phyloP scores from a whole-genome alignment of 2,797 vertebrate genomes.

The Okamejei kenojei region DNA sequence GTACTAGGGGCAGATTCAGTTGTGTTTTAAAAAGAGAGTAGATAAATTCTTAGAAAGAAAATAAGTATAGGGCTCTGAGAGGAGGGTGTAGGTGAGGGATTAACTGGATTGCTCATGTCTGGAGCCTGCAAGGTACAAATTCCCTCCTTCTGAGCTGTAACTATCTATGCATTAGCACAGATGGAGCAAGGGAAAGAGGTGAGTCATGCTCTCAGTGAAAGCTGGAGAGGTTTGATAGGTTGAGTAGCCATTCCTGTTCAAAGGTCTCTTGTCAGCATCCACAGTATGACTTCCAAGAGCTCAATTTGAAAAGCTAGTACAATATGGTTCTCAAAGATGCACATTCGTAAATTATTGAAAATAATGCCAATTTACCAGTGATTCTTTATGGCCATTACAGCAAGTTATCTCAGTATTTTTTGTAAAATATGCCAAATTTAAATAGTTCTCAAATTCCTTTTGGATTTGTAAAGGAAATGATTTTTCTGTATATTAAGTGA shows the following conservation, averaged over 20 bases:
- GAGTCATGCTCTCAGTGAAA: not conserved
- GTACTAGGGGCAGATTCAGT: no score
- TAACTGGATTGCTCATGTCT: no score
- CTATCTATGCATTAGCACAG: no score
- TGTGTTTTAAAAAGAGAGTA: no score
- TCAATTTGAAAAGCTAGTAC: not conserved
- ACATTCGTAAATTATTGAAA: not conserved
- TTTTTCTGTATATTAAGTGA: not conserved
- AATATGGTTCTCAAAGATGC: not conserved
- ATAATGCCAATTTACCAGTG: not conserved
- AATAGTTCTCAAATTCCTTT: not conserved
- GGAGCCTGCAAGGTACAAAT: no score
- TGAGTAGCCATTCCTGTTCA: not conserved
- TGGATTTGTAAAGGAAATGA: not conserved
- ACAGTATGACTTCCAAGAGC: not conserved
- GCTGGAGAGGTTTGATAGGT: no score
- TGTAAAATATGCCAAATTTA: not conserved
- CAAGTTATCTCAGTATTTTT: not conserved
- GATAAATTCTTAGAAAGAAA: no score
- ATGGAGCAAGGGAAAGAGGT: not conserved
- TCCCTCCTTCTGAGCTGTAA: no score
- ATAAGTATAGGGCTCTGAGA: no score
- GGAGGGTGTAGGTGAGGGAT: no score
- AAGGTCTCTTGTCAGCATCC: not conserved
- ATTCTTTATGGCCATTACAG: not conserved